Evolutionary conservation across 2,888 invertebrate genomes (phyloP).

Genomic region (Euclidia mi): DNA sequence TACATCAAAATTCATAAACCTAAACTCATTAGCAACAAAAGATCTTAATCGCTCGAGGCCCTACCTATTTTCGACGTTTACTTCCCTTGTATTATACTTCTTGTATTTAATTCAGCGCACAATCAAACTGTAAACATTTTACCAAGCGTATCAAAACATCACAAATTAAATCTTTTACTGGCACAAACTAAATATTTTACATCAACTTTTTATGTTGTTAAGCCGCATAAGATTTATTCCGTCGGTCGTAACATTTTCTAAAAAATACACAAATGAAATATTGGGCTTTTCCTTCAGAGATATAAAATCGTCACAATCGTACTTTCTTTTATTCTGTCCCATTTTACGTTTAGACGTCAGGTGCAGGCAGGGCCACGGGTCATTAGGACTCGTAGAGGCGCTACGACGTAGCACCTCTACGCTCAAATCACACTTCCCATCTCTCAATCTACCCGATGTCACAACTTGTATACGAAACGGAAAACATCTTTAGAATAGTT

Average conservation of each 20-base stretch:
- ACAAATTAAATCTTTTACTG: too few species aligned
- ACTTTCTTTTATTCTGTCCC: constrained; percentile 71
- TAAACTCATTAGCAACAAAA: too few species aligned
- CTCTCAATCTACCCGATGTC: constrained; percentile 66
- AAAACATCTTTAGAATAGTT: constrained; percentile 28
- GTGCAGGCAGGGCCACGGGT: constrained; percentile 75
- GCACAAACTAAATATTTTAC: too few species aligned
- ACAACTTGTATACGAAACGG: constrained; percentile 40
- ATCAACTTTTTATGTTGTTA: too few species aligned
- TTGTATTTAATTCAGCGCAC: too few species aligned
- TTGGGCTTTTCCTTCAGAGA: constrained; percentile 43
- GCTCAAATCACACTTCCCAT: constrained; percentile 66
- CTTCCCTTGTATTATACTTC: too few species aligned
- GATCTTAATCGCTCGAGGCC: too few species aligned
- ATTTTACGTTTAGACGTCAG: constrained; percentile 75
- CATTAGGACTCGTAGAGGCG: constrained; percentile 71
- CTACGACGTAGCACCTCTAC: constrained; percentile 51
- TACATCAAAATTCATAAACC: too few species aligned
- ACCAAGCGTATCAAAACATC: too few species aligned
- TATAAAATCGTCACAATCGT: constrained; percentile 63
- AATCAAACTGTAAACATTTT: too few species aligned
- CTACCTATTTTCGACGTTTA: too few species aligned
- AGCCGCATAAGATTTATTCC: background rate
- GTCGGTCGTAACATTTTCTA: constrained; percentile 3
- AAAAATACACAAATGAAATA: constrained; percentile 39